These are phyloP conservation scores for Nymphalis io DNA, from an alignment of 1,140 invertebrate species.

Conservation along the genomic window DNA sequence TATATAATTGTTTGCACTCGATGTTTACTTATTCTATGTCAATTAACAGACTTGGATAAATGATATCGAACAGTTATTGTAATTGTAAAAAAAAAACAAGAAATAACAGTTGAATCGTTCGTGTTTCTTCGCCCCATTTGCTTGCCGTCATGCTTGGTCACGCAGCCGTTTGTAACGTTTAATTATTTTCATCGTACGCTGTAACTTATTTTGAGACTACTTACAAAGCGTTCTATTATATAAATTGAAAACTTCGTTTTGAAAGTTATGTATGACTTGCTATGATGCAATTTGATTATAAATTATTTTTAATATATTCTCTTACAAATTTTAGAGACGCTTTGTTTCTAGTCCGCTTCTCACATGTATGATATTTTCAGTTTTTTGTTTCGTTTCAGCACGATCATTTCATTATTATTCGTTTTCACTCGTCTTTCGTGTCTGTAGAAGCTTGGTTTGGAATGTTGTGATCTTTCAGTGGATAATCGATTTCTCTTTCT, in stretches of 20 bases:
- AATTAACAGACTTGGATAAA: neutral
- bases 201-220: constrained; percentile 10
- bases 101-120: constrained; percentile 52
- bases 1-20: neutral
- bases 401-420: constrained; percentile 27
- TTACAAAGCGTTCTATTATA: constrained; percentile 19
- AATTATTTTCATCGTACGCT: neutral
- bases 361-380: constrained; percentile 7
- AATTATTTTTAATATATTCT: neutral
- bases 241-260: neutral
- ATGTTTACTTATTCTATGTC: neutral
- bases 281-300: constrained; percentile 1
- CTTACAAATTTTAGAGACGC: constrained; percentile 8
- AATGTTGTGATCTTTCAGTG: constrained; percentile 3
- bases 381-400: constrained; percentile 25
- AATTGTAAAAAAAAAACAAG: constrained; percentile 21
- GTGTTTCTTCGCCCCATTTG: constrained; percentile 63
- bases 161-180: constrained; percentile 22
- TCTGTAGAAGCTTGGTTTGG: constrained; percentile 18
- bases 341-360: constrained; percentile 17
- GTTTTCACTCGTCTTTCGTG: constrained; percentile 32
- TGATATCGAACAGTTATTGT: neutral
- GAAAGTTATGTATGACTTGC: neutral
- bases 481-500: constrained; percentile 25
- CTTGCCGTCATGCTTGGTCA: constrained; percentile 56